Evolutionary conservation across 53 echinoderm and acorn worm genomes (phyloP).

Genomic region (Luidia sarsii): DNA sequence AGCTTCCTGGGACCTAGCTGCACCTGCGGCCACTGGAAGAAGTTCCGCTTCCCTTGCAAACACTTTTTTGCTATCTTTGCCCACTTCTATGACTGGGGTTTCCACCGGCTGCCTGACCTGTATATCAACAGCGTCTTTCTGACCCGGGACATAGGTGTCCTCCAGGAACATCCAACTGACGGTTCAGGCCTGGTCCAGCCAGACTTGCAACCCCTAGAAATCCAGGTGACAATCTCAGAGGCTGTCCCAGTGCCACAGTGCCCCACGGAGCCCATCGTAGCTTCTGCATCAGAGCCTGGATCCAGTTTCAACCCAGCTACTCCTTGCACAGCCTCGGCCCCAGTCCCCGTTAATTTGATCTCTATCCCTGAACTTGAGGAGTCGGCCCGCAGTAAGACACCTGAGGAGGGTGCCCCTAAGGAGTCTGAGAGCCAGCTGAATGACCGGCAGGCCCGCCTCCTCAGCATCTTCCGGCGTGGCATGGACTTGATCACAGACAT

Average conservation of each 20-base stretch:
- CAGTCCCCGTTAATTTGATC: constrained; percentile 35
- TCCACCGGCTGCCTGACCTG: constrained; percentile 31
- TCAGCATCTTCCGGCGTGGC: constrained; percentile 47
- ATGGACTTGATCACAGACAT: constrained; percentile 49
- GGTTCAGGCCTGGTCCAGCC: constrained; percentile 1
- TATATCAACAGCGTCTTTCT: constrained; percentile 54
- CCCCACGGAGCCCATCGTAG: constrained; percentile 21
- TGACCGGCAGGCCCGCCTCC: constrained; percentile 12
- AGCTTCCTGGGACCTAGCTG: constrained; percentile 51
- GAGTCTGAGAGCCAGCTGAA: neutral
- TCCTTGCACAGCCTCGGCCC: neutral
- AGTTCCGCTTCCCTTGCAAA: constrained; percentile 51
- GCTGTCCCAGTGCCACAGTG: constrained; percentile 17
- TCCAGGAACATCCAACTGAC: neutral
- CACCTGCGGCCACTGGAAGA: constrained; percentile 40
- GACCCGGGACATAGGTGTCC: constrained; percentile 15
- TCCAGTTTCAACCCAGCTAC: constrained; percentile 17
- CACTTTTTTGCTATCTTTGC: constrained; percentile 51
- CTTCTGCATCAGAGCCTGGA: constrained; percentile 12
- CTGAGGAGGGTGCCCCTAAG: neutral
- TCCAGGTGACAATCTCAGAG: constrained; percentile 25
- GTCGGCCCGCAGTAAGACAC: neutral
- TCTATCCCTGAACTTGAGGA: constrained; percentile 31
- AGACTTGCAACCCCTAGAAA: constrained; percentile 42
- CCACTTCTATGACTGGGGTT: constrained; percentile 44